Percentiles rank a stretch among this genome's conserved stretches.
phyloP scores from a whole-genome alignment of 2,797 vertebrate species.

The Sebastes itinus region DNA sequence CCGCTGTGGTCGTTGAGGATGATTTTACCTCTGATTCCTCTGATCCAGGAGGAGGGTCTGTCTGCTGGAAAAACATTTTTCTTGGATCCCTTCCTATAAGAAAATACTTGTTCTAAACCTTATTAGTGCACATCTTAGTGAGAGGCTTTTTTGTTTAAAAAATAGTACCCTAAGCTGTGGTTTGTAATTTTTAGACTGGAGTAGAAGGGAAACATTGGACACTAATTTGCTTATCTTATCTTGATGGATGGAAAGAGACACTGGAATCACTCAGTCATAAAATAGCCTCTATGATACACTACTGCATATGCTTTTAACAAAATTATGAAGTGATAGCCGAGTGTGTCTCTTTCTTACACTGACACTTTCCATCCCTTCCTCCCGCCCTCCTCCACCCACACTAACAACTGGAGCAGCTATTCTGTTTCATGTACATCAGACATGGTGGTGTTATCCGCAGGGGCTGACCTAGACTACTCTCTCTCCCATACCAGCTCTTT shows the following conservation, averaged over 20 bases:
- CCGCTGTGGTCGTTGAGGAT: constrained; percentile 39
- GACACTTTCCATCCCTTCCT: constrained; percentile 37
- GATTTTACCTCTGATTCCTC: constrained; percentile 33
- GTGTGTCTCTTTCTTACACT: constrained; percentile 37
- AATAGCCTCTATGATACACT: constrained; percentile 7
- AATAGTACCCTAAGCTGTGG: background rate
- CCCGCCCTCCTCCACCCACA: constrained; percentile 34
- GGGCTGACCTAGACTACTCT: constrained; percentile 63
- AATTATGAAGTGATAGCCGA: constrained; percentile 51
- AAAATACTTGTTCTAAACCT: constrained; percentile 1
- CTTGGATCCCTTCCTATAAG: background rate
- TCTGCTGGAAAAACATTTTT: constrained; percentile 28
- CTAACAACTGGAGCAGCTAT: constrained; percentile 64
- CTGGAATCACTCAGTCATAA: constrained; percentile 5
- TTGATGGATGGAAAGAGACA: constrained; percentile 10
- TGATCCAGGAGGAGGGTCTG: constrained; percentile 42
- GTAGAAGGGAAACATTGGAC: background rate
- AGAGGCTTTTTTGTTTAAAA: background rate
- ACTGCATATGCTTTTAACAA: constrained; percentile 39
- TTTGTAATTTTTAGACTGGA: background rate
- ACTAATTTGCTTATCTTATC: constrained; percentile 18
- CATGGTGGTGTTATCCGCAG: constrained; percentile 59
- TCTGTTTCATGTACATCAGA: constrained; percentile 73
- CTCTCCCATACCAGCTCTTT: constrained; percentile 48
- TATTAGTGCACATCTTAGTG: background rate